Conservation (phyloP, 2,888 invertebrate genomes). For the Hydroisotoma schaefferi region DNA sequence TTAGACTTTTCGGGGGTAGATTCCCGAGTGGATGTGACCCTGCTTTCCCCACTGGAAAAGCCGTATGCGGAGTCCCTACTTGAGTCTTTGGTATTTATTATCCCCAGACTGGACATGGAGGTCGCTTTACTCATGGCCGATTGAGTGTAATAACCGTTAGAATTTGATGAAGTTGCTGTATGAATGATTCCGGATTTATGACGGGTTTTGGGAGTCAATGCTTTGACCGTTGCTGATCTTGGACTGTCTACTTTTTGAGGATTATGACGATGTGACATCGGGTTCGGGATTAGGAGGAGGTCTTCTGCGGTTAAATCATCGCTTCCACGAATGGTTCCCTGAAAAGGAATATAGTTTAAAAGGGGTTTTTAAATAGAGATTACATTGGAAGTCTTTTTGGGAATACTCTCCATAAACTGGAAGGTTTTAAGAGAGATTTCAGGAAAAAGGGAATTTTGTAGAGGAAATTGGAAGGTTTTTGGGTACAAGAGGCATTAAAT, state of each 20-base stretch:
- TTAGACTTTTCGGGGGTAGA: slow-evolving; percentile 40
- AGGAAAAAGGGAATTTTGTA: too few relatives aligned
- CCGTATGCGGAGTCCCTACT: slow-evolving; percentile 51
- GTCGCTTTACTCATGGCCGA: slow-evolving; percentile 21
- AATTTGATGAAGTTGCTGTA: not conserved
- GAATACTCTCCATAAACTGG: not conserved
- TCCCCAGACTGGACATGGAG: slow-evolving; percentile 24
- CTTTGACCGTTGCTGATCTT: slow-evolving; percentile 6
- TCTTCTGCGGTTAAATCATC: slow-evolving; percentile 44
- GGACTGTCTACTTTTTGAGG: not conserved
- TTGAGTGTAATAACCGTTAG: slow-evolving; percentile 10
- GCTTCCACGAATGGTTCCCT: slow-evolving; percentile 47
- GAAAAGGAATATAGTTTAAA: not conserved
- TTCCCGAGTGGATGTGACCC: slow-evolving; percentile 49
- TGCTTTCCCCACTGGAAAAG: slow-evolving; percentile 50
- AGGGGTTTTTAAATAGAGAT: not conserved
- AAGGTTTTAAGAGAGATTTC: too few relatives aligned
- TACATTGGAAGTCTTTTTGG: not conserved
- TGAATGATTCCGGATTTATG: not conserved
- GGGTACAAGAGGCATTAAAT: too few relatives aligned
- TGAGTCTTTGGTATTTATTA: slow-evolving; percentile 43
- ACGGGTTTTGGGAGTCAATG: not conserved
- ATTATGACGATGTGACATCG: too few relatives aligned
- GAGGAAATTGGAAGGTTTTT: too few relatives aligned
- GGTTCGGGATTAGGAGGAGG: slow-evolving; percentile 11